Evolutionary conservation across 2,797 vertebrate species (phyloP), one percentile per base, ranked within the genome.

Genomic region (Sternarchorhynchus goeldii): DNA sequence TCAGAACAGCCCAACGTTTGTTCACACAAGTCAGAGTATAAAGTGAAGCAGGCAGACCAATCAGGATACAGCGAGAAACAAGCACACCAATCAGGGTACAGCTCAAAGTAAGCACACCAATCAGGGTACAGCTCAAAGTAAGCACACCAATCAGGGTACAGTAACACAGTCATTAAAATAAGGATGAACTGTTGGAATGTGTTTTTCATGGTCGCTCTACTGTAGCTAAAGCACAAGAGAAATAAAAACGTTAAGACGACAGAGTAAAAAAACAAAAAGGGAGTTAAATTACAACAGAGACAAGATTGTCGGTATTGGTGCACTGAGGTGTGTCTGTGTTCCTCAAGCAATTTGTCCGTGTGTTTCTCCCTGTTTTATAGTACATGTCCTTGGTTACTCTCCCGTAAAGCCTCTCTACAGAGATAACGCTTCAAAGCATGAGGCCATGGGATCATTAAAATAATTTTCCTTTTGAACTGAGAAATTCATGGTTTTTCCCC

Each of bases 391-490:
- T 20, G 17, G 31, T 63, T 41, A 14, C 41, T 76, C 32, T 60
- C 64, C 4, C 14, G 4, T 0, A 29, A 12, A 60, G 18, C 57
- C 12, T 63, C 66, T 80, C 56, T 25, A 32, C 41, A 75, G 67
- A 63, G 17, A 76, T 39, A 56, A 5, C 14, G 21, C 62, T 84
- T 20, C 10, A 71, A 69, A 81, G 56, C 20, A 72, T 12, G 39
- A 66, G 65, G 55, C 68, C 64, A 55, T 57, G 69, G 69, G 73
- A 76, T 81, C 75, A 76, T 82, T 79, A 78, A 76, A 78, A 72
- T 76, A 60, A 78, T 82, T 78, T 82, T 81, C 64, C 69, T 74
- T 34, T 65, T 65, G 50, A 81, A 82, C 76, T 32, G 45, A 14
- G 53, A 70, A 67, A 68, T 50, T 70, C 59, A 45, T 58, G 63